Base-by-base conservation (phyloP, 2,113 vertebrate genomes). In the Ciconia maguari region DNA sequence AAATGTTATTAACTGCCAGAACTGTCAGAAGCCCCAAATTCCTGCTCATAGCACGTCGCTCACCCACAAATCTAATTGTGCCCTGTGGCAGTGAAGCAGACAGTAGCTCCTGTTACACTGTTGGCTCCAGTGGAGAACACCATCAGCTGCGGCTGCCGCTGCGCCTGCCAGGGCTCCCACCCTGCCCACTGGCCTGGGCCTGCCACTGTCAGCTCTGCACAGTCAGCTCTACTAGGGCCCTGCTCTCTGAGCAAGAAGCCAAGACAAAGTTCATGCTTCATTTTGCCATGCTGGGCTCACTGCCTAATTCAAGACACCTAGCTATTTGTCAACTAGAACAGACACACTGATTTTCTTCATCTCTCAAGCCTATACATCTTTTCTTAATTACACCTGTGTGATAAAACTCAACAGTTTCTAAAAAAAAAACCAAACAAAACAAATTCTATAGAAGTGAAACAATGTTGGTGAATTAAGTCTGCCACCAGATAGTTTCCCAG, bases 81-180 rank as follows among this genome's bases (percentile, higher is more conserved):
- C 46, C 38, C 32, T 19, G 16, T 3, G 4, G 51, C 51, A 80
- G 34, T 0, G 34, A 93, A 74, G 65, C 55, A 65, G 44, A 44
- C 0, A 0, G 36, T 46, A 85, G 34, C 29, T 72, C 29, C 54
- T 0, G 0, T 58, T 44, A 76, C 0, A 2, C 38, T 29, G 9
- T 3, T n/a, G n/a, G 49, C 38, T 48, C 30, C 66, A 58, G 14
- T 4, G 27, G 41, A 90, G 44, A 64, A 65, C 30, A 30, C 19
- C 22, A 60, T 30, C 77, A 84, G 42, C 14, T 49, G 64, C 2
- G 12, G 44, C 32, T 75, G 15, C 41, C 2, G 2, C 46, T 54
- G 38, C 1, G 2, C 12, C 21, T 52, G 66, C 29, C 32, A 17
- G 38, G 36, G 30, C 64, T 87, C 26, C 51, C 36, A 20, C 52